These are phyloP conservation scores for Calyptomena viridis DNA, from an alignment of 2,113 vertebrate species.

Conservation along the genomic window DNA sequence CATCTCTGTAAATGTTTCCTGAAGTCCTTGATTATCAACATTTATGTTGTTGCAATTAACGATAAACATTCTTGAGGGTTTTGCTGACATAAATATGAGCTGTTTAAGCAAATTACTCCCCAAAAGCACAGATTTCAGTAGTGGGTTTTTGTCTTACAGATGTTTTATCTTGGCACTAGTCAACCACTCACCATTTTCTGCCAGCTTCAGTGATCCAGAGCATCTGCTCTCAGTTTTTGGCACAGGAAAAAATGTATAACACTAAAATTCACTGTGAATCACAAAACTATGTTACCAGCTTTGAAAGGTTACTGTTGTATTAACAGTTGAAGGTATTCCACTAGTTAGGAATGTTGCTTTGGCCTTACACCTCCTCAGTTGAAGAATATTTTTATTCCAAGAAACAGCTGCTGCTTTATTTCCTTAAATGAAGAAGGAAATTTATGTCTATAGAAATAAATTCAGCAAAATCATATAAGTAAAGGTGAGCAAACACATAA, in stretches of 20 bases:
- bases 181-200: background rate
- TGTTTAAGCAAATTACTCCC: slow-evolving; percentile 24
- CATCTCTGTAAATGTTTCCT: slow-evolving; percentile 11
- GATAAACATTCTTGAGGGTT: background rate
- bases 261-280: background rate
- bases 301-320: background rate
- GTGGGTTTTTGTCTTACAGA: background rate
- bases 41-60: slow-evolving; percentile 26
- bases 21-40: slow-evolving; percentile 33
- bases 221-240: background rate
- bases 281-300: background rate
- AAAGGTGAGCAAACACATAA: background rate
- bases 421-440: background rate
- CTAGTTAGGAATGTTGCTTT: background rate
- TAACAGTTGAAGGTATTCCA: background rate
- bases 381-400: background rate
- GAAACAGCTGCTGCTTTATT: background rate
- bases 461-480: background rate
- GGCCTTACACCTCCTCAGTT: background rate
- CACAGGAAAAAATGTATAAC: background rate
- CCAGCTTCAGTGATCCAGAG: background rate
- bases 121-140: background rate
- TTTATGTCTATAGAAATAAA: background rate
- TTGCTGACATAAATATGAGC: background rate
- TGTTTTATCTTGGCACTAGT: background rate